Percentiles rank a stretch among this genome's conserved stretches.
Conservation (phyloP, 2,888 invertebrate species). For the Adineta ricciae region DNA sequence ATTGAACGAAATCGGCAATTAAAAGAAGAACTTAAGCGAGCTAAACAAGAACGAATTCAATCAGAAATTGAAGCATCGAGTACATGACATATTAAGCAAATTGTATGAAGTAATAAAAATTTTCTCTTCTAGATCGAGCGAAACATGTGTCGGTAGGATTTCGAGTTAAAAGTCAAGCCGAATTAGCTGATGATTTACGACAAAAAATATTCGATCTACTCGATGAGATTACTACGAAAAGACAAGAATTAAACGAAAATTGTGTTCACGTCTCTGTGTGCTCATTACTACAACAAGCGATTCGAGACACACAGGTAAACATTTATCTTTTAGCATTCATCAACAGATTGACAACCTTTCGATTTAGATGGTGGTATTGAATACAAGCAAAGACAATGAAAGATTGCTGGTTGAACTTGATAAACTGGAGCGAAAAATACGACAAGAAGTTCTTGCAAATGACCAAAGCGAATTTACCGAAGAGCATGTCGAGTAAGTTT, state of each 20-base stretch:
- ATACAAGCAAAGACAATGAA: not conserved
- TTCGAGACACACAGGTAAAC: not conserved
- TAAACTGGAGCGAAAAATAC: not conserved
- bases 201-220: not conserved
- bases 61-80: not conserved
- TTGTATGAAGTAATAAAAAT: too few relatives aligned
- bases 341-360: too few relatives aligned
- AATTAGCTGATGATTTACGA: not conserved
- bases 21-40: not conserved
- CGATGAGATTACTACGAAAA: not conserved
- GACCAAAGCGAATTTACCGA: not conserved
- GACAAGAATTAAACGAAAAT: not conserved
- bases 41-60: not conserved
- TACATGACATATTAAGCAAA: not conserved
- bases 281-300: not conserved
- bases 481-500: not conserved
- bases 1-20: not conserved
- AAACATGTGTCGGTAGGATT: not conserved
- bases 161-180: not conserved
- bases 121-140: not conserved
- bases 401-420: not conserved
- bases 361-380: not conserved
- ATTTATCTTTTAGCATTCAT: not conserved
- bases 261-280: not conserved
- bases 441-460: not conserved